Percentiles rank a stretch among this genome's conserved stretches.
These are phyloP conservation scores for Uloborus plumipes DNA, from an alignment of 2,888 invertebrate species.

Conservation along the genomic window DNA sequence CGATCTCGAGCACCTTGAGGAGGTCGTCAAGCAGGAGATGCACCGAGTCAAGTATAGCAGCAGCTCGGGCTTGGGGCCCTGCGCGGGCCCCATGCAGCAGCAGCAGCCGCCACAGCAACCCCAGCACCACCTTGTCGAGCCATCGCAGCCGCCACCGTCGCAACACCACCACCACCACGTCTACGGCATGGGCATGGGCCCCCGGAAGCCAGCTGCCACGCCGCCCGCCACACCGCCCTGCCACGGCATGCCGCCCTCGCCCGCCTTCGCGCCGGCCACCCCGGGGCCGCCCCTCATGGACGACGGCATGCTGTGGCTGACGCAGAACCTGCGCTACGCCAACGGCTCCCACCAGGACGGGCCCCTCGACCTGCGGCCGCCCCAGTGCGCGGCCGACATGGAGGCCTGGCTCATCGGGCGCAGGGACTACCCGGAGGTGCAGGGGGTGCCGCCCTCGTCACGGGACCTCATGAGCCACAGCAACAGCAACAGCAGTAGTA, in stretches of 20 bases:
- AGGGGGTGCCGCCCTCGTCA: constrained; percentile 38
- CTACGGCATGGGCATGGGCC: constrained; percentile 30
- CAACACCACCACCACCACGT: constrained; percentile 42
- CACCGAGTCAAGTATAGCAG: constrained; percentile 69
- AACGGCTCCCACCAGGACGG: constrained; percentile 71
- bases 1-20: constrained; percentile 87
- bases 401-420: constrained; percentile 58
- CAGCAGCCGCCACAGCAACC: constrained; percentile 19
- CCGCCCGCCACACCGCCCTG: constrained; percentile 61
- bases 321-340: constrained; percentile 58
- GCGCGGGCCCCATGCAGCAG: constrained; percentile 58
- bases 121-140: constrained; percentile 6
- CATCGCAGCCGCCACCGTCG: background rate
- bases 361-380: constrained; percentile 86
- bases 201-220: constrained; percentile 57
- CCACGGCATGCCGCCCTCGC: constrained; percentile 64
- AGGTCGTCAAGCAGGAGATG: constrained; percentile 82
- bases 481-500: constrained; percentile 43
- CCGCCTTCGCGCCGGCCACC: constrained; percentile 60
- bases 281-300: constrained; percentile 61
- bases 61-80: constrained; percentile 21
- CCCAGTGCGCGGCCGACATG: constrained; percentile 76
- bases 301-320: constrained; percentile 65
- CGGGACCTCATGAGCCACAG: background rate
- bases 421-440: constrained; percentile 58